phyloP scores from a whole-genome alignment of 2,113 vertebrate genomes.

The human (Homo sapiens) region DNA sequence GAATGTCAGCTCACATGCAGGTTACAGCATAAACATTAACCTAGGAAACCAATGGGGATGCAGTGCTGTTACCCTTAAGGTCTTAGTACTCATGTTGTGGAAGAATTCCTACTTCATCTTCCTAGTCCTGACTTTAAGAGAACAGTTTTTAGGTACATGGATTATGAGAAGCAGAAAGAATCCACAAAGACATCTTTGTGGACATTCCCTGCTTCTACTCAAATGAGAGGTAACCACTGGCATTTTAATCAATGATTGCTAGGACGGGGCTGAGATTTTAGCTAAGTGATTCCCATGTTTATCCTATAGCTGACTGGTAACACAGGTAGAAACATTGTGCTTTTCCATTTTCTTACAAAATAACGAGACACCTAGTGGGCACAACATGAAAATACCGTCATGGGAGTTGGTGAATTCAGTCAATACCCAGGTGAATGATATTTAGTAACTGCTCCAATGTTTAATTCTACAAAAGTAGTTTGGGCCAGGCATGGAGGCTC shows the following conservation, averaged over 20 bases:
- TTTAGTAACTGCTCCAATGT: neutral
- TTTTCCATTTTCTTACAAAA: conserved; percentile 73
- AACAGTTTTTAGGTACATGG: neutral
- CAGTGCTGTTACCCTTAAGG: neutral
- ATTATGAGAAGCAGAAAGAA: neutral
- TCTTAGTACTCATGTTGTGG: neutral
- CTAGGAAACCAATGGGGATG: neutral
- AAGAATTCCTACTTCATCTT: neutral
- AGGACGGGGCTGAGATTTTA: neutral
- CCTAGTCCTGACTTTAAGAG: neutral
- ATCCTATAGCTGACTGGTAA: neutral
- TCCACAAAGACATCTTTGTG: neutral
- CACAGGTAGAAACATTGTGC: neutral
- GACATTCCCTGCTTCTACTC: neutral
- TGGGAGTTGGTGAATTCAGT: neutral
- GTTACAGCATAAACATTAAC: neutral
- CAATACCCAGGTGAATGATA: neutral
- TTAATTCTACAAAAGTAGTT: conserved; percentile 22
- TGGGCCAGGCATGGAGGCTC: too few relatives aligned
- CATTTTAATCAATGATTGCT: neutral
- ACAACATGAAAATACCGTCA: conserved; percentile 61
- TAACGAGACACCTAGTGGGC: conserved; percentile 82
- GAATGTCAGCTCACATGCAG: neutral
- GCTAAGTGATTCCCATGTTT: neutral
- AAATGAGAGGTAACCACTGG: neutral